Conservation (phyloP, 30 jellyfish, hydroid and myxozoan species). For the Catostylus mosaicus region DNA sequence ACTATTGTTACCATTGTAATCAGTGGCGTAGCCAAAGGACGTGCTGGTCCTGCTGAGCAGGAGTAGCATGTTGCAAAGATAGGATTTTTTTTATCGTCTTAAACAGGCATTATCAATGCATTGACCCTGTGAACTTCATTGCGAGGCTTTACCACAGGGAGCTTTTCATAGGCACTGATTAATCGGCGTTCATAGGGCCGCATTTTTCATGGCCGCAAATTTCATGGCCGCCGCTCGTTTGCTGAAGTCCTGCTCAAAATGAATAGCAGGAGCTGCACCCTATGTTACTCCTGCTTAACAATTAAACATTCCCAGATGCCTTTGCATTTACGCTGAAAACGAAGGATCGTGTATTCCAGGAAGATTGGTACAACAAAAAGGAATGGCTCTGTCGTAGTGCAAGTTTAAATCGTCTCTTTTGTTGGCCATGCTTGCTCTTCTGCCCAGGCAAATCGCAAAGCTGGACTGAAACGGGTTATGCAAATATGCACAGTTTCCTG, state of each 20-base stretch:
- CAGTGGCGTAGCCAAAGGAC: slow-evolving; percentile 40
- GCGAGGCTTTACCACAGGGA: not conserved
- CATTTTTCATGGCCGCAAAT: not conserved
- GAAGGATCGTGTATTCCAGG: too few relatives aligned
- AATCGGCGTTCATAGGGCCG: not conserved
- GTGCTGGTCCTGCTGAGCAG: slow-evolving; percentile 37
- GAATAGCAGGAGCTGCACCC: too few relatives aligned
- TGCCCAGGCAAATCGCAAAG: not conserved
- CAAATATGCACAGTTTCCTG: slow-evolving; percentile 8
- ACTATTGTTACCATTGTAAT: too few relatives aligned
- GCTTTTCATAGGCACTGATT: not conserved
- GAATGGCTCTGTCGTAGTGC: slow-evolving; percentile 13
- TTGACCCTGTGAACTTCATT: not conserved
- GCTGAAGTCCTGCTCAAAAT: too few relatives aligned
- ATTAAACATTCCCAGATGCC: too few relatives aligned
- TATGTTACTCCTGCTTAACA: too few relatives aligned
- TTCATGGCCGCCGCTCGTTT: not conserved
- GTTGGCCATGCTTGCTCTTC: slow-evolving; percentile 31
- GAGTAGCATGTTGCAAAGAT: slow-evolving; percentile 2
- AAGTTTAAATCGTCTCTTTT: not conserved
- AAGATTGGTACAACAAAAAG: too few relatives aligned
- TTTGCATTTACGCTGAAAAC: too few relatives aligned
- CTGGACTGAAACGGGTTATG: slow-evolving; percentile 25
- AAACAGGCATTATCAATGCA: not conserved
- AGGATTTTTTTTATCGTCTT: not conserved